Base-by-base conservation (phyloP, 2,113 vertebrate species). In the Chauna torquata region DNA sequence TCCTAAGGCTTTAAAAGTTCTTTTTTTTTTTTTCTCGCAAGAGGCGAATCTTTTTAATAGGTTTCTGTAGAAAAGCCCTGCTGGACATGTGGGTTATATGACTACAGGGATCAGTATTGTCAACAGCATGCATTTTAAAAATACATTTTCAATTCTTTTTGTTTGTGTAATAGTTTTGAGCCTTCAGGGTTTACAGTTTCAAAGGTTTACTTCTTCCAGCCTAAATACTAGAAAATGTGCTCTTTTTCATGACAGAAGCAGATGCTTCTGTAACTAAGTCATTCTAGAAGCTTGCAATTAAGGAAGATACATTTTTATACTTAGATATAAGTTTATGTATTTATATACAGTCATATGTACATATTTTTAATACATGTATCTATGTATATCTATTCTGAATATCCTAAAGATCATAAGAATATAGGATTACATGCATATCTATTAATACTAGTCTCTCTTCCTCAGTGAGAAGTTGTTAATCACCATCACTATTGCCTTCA, bases 101-200 rank as follows among this genome's bases (percentile, higher is more conserved):
- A 81, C 50, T 89, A 34, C 7, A 64, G 69, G n/a, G 86, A 81
- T 28, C 3, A 0, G 52, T 84, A 90, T 76, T 94, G 61, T 79
- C 90, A 76, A 91, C 59, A 92, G 42, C 34, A 59, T 40, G 36
- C 65, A 76, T 92, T 97, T 89, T 57, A 71, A 87, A 95, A 89
- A 66, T 24, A 81, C 19, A 59, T 89, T 96, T 88, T 89, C 28
- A 91, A 13, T 79, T 91, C 70, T 84, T 49, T 88, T 16, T 38
- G n/a, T 70, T 94, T 94, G 12, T 86, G n/a, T 55, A 84, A 91
- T 17, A 11, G 24, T 75, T 95, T 87, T 65, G n/a, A 93, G 38
- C 70, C 82, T 94, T 85, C 57, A 59, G 85, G 74, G 54, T 72
- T 82, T 80, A 23, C 20, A 47, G 62, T 93, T 78, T 84, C 83